Evolutionary conservation across 2,113 vertebrate species (phyloP).

Genomic region (Xiphophorus maculatus): DNA sequence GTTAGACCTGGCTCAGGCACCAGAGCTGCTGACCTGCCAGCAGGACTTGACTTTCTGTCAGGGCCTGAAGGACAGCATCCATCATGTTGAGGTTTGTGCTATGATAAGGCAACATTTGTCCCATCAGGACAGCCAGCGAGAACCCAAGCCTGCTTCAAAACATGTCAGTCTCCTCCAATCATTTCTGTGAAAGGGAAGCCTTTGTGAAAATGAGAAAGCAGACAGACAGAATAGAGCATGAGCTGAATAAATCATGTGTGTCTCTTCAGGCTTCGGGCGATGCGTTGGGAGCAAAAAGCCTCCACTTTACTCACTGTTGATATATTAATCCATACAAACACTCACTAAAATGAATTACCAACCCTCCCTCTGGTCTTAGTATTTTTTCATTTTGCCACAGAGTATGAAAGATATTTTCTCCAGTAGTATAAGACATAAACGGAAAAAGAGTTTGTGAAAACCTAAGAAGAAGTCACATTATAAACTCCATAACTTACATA

Average conservation of each 20-base stretch:
- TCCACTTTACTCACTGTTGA: constrained; percentile 13
- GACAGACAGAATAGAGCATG: constrained; percentile 27
- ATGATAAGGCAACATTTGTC: background rate
- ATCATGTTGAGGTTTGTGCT: constrained; percentile 15
- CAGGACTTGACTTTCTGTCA: constrained; percentile 18
- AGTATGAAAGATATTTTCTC: constrained; percentile 1
- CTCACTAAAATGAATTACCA: constrained; percentile 49
- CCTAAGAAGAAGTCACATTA: background rate
- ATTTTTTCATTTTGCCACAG: constrained; percentile 2
- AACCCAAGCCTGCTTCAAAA: constrained; percentile 14
- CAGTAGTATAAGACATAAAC: background rate
- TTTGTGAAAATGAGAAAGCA: constrained; percentile 28
- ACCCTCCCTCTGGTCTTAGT: constrained; percentile 11
- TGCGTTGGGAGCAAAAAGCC: constrained; percentile 25
- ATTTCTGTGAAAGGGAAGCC: constrained; percentile 14
- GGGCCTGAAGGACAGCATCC: background rate
- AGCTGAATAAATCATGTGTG: constrained; percentile 48
- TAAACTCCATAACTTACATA: background rate
- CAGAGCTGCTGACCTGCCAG: constrained; percentile 18
- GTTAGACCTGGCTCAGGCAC: constrained; percentile 26
- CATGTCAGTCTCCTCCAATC: constrained; percentile 3
- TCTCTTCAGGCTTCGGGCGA: constrained; percentile 36
- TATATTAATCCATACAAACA: constrained; percentile 25
- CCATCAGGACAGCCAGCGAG: background rate
- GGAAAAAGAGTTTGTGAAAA: background rate